Evolutionary conservation across 2,113 vertebrate species (phyloP).

Genomic region (Aleadryas rufinucha): DNA sequence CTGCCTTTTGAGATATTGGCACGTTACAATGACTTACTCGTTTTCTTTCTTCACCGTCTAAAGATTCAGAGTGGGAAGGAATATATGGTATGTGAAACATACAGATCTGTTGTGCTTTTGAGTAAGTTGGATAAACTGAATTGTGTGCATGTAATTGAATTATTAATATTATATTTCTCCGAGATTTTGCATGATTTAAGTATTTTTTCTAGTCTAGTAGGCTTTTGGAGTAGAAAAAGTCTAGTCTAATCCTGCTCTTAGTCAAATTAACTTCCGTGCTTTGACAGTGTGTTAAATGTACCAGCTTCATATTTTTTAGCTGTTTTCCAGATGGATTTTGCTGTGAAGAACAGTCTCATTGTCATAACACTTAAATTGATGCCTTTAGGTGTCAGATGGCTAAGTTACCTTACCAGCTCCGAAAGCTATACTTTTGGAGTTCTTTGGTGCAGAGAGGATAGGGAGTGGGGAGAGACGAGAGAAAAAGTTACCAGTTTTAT

Average conservation of each 20-base stretch:
- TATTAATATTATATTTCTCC: background rate
- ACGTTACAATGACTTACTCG: background rate
- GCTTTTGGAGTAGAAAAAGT: background rate
- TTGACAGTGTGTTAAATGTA: background rate
- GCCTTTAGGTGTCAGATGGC: background rate
- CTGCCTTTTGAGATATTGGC: background rate
- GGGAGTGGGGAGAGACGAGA: background rate
- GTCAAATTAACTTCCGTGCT: background rate
- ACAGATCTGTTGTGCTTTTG: conserved; percentile 9
- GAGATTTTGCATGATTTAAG: conserved; percentile 16
- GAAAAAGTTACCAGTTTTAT: background rate
- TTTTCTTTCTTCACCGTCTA: conserved; percentile 45
- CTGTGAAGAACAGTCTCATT: background rate
- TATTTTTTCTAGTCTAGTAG: background rate
- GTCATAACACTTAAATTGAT: background rate
- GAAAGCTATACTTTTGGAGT: background rate
- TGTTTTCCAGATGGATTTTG: background rate
- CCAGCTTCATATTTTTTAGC: background rate
- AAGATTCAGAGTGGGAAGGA: conserved; percentile 68
- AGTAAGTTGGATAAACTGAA: background rate
- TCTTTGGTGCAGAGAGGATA: background rate
- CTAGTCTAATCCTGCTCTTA: background rate
- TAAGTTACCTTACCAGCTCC: background rate
- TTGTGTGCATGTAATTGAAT: conserved; percentile 20
- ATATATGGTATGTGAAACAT: conserved; percentile 57